These are phyloP conservation scores for Paratilapia polleni DNA, from an alignment of 2,113 vertebrate genomes.

Conservation along the genomic window DNA sequence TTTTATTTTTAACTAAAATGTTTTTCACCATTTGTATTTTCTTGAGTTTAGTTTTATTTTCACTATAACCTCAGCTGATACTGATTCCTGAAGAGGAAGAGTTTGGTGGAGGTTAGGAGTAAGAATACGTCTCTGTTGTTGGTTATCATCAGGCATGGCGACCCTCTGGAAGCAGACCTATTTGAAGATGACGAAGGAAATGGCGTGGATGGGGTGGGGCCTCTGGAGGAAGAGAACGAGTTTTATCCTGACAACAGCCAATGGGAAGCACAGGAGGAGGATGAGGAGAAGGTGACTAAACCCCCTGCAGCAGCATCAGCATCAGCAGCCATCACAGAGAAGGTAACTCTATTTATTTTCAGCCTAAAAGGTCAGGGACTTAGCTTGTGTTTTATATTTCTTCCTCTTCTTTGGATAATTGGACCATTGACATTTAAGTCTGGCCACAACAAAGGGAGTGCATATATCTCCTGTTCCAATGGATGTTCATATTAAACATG, in stretches of 20 bases:
- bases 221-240: slow-evolving; percentile 76
- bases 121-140: neutral
- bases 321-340: slow-evolving; percentile 65
- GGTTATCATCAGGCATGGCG: slow-evolving; percentile 49
- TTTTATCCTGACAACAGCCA: slow-evolving; percentile 71
- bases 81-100: neutral
- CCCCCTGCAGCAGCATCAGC: neutral
- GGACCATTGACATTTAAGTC: neutral
- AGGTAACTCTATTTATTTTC: slow-evolving; percentile 50
- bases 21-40: no score
- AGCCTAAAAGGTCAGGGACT: neutral
- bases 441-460: no score
- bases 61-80: neutral
- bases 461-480: neutral
- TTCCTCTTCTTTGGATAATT: neutral
- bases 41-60: neutral
- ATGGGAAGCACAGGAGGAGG: slow-evolving; percentile 61
- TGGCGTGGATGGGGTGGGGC: slow-evolving; percentile 60
- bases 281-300: neutral
- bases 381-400: neutral
- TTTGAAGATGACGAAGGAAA: slow-evolving; percentile 79
- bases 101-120: neutral
- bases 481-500: neutral
- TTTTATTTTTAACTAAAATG: no score
- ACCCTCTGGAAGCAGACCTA: slow-evolving; percentile 76